Evolutionary conservation across 2,113 vertebrate species (phyloP), one percentile per base, ranked within the genome.

Genomic region (Dasypus novemcinctus): DNA sequence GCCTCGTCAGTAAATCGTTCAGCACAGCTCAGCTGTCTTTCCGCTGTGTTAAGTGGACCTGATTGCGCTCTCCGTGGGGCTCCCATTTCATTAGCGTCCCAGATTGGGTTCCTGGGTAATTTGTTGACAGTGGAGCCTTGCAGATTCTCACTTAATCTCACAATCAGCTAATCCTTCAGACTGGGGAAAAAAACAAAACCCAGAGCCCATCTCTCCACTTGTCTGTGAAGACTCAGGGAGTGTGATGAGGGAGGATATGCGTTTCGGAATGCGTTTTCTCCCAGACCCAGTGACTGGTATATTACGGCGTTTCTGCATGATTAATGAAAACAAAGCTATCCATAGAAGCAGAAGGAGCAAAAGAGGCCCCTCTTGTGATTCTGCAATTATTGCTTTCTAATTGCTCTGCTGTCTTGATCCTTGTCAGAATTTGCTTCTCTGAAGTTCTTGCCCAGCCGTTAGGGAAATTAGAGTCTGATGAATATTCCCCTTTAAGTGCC

Each of bases 351-450:
- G 43, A 74, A 80, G 87, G 75, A 90, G 64, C 72, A 71, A 25
- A 69, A 29, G 63, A 69, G 69, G 33, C 87, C 57, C 75, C 4
- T 59, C 68, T 66, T 49, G 49, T 41, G 68, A 74, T 87, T 68
- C 92, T n/a, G 54, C 52, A 80, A 84, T 90, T 23, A 90, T 84
- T 80, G 59, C 89, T 89, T 91, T 94, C 59, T 95, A 54, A 83
- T 89, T 41, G 75, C 43, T 1, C 23, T 21, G 18, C 21, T 83
- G 84, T 78, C 91, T 82, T 57, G 52, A 71, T 81, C 33, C 1
- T 87, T 86, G 95, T 79, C 69, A 57, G 10, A 93, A 66, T 93
- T 29, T 57, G 59, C 49, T 76, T 52, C 54, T 85, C 80, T 1
- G 79, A 69, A 84, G 57, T 75, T 1, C 0, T 84, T 46, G 36